phyloP scores from a whole-genome alignment of 2,888 invertebrate genomes.

The Patella pellucida region DNA sequence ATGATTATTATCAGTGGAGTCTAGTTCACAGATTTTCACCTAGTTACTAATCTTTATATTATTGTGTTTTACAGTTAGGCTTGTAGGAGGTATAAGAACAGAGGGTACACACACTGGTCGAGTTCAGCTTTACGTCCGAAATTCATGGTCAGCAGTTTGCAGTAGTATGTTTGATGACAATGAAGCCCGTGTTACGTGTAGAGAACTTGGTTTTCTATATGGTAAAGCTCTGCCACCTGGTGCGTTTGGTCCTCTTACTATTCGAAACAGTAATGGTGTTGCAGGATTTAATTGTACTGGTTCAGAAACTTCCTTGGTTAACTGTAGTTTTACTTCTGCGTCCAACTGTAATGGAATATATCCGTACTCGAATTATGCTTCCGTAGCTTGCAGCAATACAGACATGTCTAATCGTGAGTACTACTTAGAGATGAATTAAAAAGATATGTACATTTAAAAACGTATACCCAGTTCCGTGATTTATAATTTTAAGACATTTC shows the following conservation, averaged over 20 bases:
- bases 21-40: background rate
- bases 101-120: conserved; percentile 48
- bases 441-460: too few relatives aligned
- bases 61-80: conserved; percentile 41
- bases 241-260: conserved; percentile 41
- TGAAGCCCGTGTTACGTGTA: conserved; percentile 47
- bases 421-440: too few relatives aligned
- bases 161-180: conserved; percentile 42
- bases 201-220: conserved; percentile 46
- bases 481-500: too few relatives aligned
- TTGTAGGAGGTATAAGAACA: conserved; percentile 43
- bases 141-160: conserved; percentile 51
- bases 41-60: background rate
- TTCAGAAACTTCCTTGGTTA: conserved; percentile 40
- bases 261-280: conserved; percentile 37
- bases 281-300: conserved; percentile 72
- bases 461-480: too few relatives aligned
- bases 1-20: too few relatives aligned
- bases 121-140: conserved; percentile 47
- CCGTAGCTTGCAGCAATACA: conserved; percentile 48
- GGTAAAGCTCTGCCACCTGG: conserved; percentile 46
- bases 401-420: conserved; percentile 37
- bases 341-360: conserved; percentile 22
- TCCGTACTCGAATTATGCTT: conserved; percentile 45
- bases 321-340: conserved; percentile 40